Conservation (phyloP, 2,113 vertebrate genomes). For the Hymenochirus boettgeri region DNA sequence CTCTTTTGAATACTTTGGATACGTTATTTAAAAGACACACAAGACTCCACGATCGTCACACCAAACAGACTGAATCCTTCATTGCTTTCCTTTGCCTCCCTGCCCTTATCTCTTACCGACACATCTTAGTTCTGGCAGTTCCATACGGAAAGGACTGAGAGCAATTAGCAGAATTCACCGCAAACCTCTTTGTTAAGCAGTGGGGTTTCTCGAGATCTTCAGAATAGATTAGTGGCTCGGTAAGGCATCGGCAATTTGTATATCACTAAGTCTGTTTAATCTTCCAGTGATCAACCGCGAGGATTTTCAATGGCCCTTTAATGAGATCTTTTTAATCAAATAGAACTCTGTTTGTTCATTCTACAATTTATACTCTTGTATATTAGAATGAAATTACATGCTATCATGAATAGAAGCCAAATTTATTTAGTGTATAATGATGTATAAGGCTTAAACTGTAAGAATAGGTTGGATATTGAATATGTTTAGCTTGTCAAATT, state of each 20-base stretch:
- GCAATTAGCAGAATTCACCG: constrained; percentile 32
- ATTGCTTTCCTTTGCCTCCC: neutral
- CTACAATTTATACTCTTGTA: constrained; percentile 8
- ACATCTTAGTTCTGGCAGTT: constrained; percentile 8
- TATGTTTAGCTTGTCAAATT: no score
- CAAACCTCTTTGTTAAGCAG: constrained; percentile 35
- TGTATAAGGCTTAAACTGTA: constrained; percentile 14
- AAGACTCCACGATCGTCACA: no score
- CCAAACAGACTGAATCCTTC: neutral
- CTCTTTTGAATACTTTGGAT: no score
- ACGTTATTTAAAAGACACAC: no score
- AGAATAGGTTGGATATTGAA: no score
- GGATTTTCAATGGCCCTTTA: constrained; percentile 29
- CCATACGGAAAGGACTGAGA: neutral
- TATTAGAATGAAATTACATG: constrained; percentile 32
- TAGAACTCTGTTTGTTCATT: neutral
- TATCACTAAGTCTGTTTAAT: constrained; percentile 24
- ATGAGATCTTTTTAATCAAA: constrained; percentile 40
- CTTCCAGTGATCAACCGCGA: constrained; percentile 29
- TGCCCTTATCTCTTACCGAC: neutral
- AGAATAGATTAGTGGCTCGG: constrained; percentile 21
- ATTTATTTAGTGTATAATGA: constrained; percentile 37
- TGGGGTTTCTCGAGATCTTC: constrained; percentile 27
- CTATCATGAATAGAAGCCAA: constrained; percentile 16
- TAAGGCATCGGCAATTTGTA: constrained; percentile 19